phyloP scores from a whole-genome alignment of 2,888 invertebrate genomes.

The Conistra vaccinii region DNA sequence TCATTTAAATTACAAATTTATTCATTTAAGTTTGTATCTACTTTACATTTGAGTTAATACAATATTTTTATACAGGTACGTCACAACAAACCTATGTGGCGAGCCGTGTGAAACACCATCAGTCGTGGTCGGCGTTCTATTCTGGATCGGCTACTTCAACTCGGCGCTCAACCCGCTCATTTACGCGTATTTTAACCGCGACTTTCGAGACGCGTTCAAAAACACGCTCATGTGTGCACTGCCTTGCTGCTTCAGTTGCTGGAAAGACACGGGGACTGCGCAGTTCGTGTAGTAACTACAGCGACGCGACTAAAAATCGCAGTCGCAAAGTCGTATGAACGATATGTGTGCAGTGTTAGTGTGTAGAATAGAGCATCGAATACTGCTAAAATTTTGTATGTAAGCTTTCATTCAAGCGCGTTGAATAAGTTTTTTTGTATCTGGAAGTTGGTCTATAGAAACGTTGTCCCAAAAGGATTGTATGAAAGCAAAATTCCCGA shows the following conservation, averaged over 20 bases:
- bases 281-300: conserved; percentile 89
- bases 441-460: conserved; percentile 7
- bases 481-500: conserved; percentile 1
- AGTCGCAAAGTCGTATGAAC: conserved; percentile 62
- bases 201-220: conserved; percentile 99
- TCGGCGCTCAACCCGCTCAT: conserved; percentile 94
- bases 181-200: conserved; percentile 91
- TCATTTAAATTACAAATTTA: neutral
- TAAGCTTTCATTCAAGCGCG: conserved; percentile 39
- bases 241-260: conserved; percentile 95
- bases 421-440: conserved; percentile 48
- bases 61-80: conserved; percentile 92
- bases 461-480: conserved; percentile 1
- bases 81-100: conserved; percentile 95
- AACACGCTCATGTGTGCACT: conserved; percentile 96
- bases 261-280: conserved; percentile 92
- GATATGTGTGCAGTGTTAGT: conserved; percentile 53
- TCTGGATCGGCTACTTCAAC: conserved; percentile 98
- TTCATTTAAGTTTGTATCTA: neutral
- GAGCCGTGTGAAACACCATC: conserved; percentile 95
- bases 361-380: conserved; percentile 50
- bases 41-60: neutral
- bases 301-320: conserved; percentile 69
- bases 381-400: conserved; percentile 48
- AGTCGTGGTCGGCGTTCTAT: conserved; percentile 96